Conservation (phyloP, 2,888 invertebrate genomes). For the Eugnorisma glareosa region DNA sequence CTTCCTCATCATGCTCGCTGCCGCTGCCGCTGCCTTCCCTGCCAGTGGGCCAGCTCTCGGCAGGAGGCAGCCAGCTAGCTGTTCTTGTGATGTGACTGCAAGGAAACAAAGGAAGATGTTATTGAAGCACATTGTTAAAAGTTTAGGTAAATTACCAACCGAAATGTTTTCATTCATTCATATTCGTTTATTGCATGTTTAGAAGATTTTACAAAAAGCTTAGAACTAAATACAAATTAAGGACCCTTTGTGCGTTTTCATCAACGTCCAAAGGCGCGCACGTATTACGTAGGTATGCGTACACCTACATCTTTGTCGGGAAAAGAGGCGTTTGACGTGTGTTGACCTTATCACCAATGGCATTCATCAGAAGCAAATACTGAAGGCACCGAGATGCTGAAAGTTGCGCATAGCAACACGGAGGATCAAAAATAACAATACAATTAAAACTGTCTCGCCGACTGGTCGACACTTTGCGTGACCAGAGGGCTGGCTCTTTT, state of each 20-base stretch:
- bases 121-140: not conserved
- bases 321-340: too few species aligned
- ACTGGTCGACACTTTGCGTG: too few species aligned
- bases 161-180: not conserved
- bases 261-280: too few species aligned
- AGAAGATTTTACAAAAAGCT: not conserved
- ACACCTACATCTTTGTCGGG: too few species aligned
- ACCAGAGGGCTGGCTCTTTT: too few species aligned
- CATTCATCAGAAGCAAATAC: too few species aligned
- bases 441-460: not conserved
- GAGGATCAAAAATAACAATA: not conserved
- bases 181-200: not conserved
- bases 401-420: not conserved
- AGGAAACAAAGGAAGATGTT: slow-evolving; percentile 32
- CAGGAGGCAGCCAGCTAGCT: slow-evolving; percentile 97
- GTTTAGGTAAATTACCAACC: not conserved
- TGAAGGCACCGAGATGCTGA: too few species aligned
- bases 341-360: too few species aligned
- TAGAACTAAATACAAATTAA: not conserved
- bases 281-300: too few species aligned
- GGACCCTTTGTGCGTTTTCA: not conserved
- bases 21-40: slow-evolving; percentile 76
- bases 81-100: slow-evolving; percentile 95
- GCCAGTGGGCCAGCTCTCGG: slow-evolving; percentile 93
- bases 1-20: slow-evolving; percentile 82